Percentiles rank a stretch among this genome's conserved stretches.
These are phyloP conservation scores for Xanthia icteritia DNA, from an alignment of 2,888 invertebrate genomes.

Conservation along the genomic window DNA sequence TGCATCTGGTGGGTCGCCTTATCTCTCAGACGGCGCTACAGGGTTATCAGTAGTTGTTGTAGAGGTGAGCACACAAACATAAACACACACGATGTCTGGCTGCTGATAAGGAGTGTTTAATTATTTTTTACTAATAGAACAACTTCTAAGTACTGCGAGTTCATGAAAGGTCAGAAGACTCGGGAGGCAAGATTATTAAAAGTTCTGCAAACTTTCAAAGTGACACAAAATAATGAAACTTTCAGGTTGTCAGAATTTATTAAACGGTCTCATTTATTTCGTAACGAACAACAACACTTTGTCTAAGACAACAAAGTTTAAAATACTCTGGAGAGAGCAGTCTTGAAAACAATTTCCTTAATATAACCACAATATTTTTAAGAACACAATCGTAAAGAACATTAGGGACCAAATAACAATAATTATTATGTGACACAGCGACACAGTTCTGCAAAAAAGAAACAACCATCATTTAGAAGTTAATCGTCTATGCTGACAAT, in stretches of 20 bases:
- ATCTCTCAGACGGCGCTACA: conserved; percentile 60
- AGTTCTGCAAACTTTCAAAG: conserved; percentile 31
- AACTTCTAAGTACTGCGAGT: conserved; percentile 40
- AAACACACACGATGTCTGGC: conserved; percentile 53
- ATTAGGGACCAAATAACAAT: conserved; percentile 52
- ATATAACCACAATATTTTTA: conserved; percentile 13
- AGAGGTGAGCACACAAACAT: conserved; percentile 58
- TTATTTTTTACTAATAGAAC: conserved; percentile 51
- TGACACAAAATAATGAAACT: conserved; percentile 19
- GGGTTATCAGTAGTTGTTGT: conserved; percentile 67
- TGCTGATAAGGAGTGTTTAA: conserved; percentile 55
- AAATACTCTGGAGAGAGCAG: conserved; percentile 7
- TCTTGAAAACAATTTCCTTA: conserved; percentile 2
- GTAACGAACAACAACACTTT: conserved; percentile 24
- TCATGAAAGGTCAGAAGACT: conserved; percentile 47
- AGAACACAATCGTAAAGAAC: conserved; percentile 47
- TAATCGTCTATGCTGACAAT: conserved; percentile 61
- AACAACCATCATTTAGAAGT: conserved; percentile 62
- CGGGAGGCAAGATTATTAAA: conserved; percentile 24
- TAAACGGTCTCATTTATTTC: conserved; percentile 19
- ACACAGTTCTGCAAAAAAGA: conserved; percentile 61
- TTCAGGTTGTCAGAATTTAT: conserved; percentile 20
- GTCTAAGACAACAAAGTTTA: conserved; percentile 15
- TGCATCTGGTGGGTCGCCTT: conserved; percentile 62
- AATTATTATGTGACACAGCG: conserved; percentile 59